phyloP scores from a whole-genome alignment of 2,797 vertebrate species.

The Pseudochromis fuscus region DNA sequence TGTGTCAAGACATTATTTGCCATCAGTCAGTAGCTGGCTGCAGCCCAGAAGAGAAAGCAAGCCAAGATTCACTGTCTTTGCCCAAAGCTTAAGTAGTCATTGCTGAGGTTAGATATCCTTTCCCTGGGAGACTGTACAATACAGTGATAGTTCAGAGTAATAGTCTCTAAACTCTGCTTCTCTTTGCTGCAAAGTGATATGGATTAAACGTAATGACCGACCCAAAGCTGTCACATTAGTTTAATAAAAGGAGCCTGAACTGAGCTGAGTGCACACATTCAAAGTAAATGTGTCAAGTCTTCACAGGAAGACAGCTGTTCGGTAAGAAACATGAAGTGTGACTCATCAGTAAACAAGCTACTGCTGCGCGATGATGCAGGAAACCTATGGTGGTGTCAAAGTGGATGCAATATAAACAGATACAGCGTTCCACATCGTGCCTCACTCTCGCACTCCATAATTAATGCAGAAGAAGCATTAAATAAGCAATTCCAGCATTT shows the following conservation, averaged over 20 bases:
- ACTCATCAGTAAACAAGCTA: slow-evolving; percentile 9
- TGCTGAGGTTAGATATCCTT: not conserved
- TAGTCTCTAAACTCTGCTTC: not conserved
- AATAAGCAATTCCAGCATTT: slow-evolving; percentile 23
- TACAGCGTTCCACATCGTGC: not conserved
- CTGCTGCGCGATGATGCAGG: slow-evolving; percentile 9
- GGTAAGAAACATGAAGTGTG: not conserved
- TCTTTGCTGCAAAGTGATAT: not conserved
- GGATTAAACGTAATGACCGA: not conserved
- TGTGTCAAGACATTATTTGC: slow-evolving; percentile 30
- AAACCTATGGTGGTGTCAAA: not conserved
- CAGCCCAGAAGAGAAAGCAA: not conserved
- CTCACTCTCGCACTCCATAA: slow-evolving; percentile 17
- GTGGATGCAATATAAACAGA: not conserved
- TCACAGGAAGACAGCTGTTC: not conserved
- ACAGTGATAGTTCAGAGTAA: slow-evolving; percentile 9
- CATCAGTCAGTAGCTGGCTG: slow-evolving; percentile 14
- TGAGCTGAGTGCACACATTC: not conserved
- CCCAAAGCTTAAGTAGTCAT: slow-evolving; percentile 4
- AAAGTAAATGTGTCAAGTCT: not conserved
- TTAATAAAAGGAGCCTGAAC: slow-evolving; percentile 1
- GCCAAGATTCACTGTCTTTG: slow-evolving; percentile 9
- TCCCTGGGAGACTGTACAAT: not conserved
- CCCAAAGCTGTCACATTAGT: slow-evolving; percentile 17
- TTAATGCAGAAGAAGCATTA: slow-evolving; percentile 36